phyloP scores from a whole-genome alignment of 2,797 vertebrate genomes.

The Artibeus lituratus region DNA sequence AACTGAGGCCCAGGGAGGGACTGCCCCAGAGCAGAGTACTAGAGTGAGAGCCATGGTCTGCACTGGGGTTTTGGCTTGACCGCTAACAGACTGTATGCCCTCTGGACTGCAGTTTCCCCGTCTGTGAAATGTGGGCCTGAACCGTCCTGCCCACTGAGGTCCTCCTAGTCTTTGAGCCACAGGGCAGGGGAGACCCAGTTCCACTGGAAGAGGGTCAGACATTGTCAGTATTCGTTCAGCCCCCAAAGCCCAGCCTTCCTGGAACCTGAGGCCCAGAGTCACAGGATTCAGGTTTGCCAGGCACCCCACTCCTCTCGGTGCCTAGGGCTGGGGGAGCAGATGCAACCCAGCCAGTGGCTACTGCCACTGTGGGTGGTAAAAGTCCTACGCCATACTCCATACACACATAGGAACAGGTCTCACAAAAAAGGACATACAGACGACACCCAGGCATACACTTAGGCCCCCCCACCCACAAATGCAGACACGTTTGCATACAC shows the following conservation, averaged over 20 bases:
- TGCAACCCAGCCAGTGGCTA: neutral
- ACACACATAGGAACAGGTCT: neutral
- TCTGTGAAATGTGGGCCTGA: slow-evolving; percentile 26
- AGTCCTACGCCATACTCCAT: neutral
- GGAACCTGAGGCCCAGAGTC: neutral
- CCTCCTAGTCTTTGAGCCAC: neutral
- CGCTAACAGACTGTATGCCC: neutral
- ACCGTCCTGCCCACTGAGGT: neutral
- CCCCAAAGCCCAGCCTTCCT: neutral
- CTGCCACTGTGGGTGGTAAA: neutral
- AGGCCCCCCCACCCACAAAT: neutral
- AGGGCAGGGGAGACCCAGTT: neutral
- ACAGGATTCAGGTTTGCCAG: neutral
- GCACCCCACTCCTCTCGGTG: neutral
- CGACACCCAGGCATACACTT: neutral
- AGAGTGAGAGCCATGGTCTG: neutral
- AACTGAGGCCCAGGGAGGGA: neutral
- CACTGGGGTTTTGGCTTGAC: neutral
- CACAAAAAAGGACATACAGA: neutral
- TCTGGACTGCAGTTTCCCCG: neutral
- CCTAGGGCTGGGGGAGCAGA: neutral
- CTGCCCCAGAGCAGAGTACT: neutral
- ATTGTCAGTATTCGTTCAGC: neutral
- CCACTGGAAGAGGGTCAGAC: neutral
- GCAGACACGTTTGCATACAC: neutral